phyloP scores from a whole-genome alignment of 2,113 vertebrate species.

The Chunga burmeisteri region DNA sequence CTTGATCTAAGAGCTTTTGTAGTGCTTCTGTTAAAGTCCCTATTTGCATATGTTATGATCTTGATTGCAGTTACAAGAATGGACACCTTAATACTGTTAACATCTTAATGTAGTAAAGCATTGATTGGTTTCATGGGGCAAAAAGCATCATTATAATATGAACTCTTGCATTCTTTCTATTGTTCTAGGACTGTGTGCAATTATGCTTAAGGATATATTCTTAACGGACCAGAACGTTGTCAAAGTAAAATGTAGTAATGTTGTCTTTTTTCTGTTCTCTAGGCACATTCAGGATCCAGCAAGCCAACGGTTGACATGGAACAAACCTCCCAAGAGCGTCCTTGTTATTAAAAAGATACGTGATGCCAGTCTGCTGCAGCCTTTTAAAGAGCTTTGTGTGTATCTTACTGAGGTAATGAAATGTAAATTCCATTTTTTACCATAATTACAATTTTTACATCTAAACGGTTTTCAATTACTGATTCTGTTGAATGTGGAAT shows the following conservation, averaged over 20 bases:
- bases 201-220: neutral
- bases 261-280: neutral
- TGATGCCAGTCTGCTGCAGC: slow-evolving; percentile 89
- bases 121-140: too few species aligned
- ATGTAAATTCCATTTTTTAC: neutral
- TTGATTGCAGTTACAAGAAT: neutral
- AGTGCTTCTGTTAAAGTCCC: neutral
- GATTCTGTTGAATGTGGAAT: neutral
- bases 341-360: slow-evolving; percentile 96
- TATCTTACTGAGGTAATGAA: slow-evolving; percentile 88
- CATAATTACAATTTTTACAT: neutral
- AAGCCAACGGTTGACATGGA: slow-evolving; percentile 95
- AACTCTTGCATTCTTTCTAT: neutral
- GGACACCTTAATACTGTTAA: neutral
- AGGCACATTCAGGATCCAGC: slow-evolving; percentile 99
- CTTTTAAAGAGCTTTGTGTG: slow-evolving; percentile 92
- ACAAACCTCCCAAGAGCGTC: slow-evolving; percentile 96
- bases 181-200: neutral
- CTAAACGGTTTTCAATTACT: neutral
- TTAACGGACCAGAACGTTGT: neutral
- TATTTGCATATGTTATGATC: accelerated
- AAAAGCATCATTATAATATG: accelerated
- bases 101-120: accelerated
- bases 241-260: accelerated
- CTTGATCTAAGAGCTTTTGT: neutral